Percentiles rank a stretch among this genome's conserved stretches.
These are phyloP conservation scores for Brachionus angularis DNA, from an alignment of 1,140 invertebrate species.

Conservation along the genomic window DNA sequence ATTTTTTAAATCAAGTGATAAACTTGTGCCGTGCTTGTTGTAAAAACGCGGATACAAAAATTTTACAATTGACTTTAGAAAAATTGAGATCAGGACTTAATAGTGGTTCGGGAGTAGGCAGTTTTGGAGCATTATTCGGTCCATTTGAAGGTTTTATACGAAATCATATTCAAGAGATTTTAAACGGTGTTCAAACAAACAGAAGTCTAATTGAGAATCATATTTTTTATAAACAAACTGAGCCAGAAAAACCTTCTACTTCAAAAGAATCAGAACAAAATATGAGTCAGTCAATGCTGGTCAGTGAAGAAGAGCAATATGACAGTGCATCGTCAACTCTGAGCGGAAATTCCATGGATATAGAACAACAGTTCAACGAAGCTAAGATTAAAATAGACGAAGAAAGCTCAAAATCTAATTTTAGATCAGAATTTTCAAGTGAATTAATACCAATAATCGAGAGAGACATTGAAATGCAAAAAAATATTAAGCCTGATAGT, in stretches of 20 bases:
- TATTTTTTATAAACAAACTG: neutral
- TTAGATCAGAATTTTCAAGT: neutral
- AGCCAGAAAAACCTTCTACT: neutral
- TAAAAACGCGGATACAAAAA: conserved; percentile 11
- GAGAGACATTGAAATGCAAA: conserved; percentile 64
- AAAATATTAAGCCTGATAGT: conserved; percentile 51
- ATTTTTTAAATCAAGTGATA: conserved; percentile 6
- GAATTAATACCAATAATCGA: conserved; percentile 68
- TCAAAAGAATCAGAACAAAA: no score
- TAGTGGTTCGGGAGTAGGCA: neutral
- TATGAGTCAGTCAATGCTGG: neutral
- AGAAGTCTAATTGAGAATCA: neutral
- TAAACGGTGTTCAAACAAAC: neutral
- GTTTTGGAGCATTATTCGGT: neutral
- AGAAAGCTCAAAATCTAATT: neutral
- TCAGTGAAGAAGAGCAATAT: neutral
- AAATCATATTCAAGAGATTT: conserved; percentile 20
- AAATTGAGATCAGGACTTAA: conserved; percentile 1
- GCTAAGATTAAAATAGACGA: neutral
- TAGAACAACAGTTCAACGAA: conserved; percentile 7
- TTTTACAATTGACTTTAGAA: neutral
- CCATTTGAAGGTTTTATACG: conserved; percentile 24
- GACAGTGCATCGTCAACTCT: conserved; percentile 22
- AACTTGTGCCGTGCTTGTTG: conserved; percentile 9
- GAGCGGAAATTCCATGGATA: neutral